Conservation (phyloP, 2,113 vertebrate species). For the Notothenia rossii region DNA sequence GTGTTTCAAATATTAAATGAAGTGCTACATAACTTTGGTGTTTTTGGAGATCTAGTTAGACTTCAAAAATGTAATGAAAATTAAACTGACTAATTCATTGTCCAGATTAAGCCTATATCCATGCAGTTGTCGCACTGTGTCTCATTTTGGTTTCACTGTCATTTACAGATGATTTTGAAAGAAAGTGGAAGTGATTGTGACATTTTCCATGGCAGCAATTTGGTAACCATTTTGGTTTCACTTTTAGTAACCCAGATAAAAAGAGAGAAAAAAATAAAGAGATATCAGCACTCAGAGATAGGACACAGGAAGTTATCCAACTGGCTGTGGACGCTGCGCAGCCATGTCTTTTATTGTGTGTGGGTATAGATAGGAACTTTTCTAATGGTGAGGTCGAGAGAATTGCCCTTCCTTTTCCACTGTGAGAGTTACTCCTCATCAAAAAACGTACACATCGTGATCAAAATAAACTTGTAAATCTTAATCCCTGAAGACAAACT, state of each 20-base stretch:
- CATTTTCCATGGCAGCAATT: conserved; percentile 36
- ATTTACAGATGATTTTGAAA: conserved; percentile 20
- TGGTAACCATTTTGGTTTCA: conserved; percentile 38
- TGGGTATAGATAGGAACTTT: too few relatives aligned
- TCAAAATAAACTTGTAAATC: too few relatives aligned
- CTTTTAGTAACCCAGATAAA: conserved; percentile 8
- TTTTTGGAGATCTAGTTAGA: background rate
- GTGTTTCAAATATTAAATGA: background rate
- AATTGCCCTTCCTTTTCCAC: too few relatives aligned
- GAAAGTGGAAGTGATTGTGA: conserved; percentile 37
- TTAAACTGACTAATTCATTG: background rate
- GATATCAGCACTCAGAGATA: background rate
- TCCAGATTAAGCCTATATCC: background rate
- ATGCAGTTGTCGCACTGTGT: too few relatives aligned
- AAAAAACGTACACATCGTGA: too few relatives aligned
- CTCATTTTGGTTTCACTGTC: conserved; percentile 33
- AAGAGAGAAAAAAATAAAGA: background rate
- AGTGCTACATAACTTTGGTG: too few relatives aligned
- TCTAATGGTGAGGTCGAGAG: too few relatives aligned
- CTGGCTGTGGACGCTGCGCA: too few relatives aligned
- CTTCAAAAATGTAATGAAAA: background rate
- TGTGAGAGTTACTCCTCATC: too few relatives aligned
- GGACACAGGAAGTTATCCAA: too few relatives aligned
- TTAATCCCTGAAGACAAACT: too few relatives aligned
- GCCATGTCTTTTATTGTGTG: too few relatives aligned